These are phyloP conservation scores for Volucella inanis DNA, from an alignment of 2,888 invertebrate species.

Conservation along the genomic window DNA sequence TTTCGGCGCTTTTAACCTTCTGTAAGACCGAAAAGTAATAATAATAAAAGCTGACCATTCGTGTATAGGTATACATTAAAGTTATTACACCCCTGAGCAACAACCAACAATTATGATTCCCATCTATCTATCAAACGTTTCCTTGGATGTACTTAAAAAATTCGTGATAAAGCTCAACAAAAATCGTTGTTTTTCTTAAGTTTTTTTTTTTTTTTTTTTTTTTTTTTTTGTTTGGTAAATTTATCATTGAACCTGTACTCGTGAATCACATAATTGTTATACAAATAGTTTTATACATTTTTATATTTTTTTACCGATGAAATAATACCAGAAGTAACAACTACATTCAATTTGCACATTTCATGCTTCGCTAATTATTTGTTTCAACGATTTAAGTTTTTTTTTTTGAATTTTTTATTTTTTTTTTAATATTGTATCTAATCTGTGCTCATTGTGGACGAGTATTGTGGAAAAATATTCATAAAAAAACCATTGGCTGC, in stretches of 20 bases:
- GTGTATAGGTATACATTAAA: too few relatives aligned
- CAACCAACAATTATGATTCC: too few relatives aligned
- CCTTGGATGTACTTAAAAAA: too few relatives aligned
- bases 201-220: too few relatives aligned
- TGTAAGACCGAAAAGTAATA: too few relatives aligned
- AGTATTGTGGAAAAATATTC: conserved; percentile 30
- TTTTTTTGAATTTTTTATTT: not conserved
- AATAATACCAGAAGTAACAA: conserved; percentile 29
- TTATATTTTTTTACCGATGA: not conserved
- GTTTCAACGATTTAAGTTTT: not conserved
- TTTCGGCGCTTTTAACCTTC: too few relatives aligned
- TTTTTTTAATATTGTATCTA: not conserved
- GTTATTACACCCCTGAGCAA: too few relatives aligned
- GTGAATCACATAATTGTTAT: conserved; percentile 12
- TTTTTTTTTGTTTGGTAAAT: conserved; percentile 11
- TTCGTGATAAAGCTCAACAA: too few relatives aligned
- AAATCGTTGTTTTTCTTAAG: too few relatives aligned
- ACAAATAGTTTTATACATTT: not conserved
- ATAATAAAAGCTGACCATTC: too few relatives aligned
- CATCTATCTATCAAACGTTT: too few relatives aligned
- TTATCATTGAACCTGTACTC: conserved; percentile 19
- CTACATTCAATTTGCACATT: conserved; percentile 45
- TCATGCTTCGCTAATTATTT: conserved; percentile 36
- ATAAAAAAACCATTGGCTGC: conserved; percentile 23
- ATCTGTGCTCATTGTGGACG: not conserved